These are phyloP conservation scores for Cryptomyrus ogoouensis DNA, from an alignment of 2,113 vertebrate species.

Conservation along the genomic window DNA sequence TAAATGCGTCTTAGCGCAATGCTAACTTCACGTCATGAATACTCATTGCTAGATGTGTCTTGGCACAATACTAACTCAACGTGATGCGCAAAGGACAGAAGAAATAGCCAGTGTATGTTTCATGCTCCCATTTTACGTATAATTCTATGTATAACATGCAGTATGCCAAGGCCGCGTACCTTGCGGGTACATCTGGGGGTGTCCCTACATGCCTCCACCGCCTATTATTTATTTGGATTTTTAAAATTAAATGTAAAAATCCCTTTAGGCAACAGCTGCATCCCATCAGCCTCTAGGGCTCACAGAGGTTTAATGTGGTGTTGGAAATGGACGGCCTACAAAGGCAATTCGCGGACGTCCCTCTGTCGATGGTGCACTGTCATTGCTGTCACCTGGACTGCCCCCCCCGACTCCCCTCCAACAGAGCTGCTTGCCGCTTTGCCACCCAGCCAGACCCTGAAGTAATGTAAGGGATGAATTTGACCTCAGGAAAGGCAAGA, in stretches of 20 bases:
- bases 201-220: slow-evolving; percentile 42
- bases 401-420: slow-evolving; percentile 60
- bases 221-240: slow-evolving; percentile 38
- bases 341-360: slow-evolving; percentile 59
- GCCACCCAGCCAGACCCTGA: slow-evolving; percentile 68
- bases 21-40: background rate
- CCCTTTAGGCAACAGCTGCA: slow-evolving; percentile 84
- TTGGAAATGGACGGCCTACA: slow-evolving; percentile 68
- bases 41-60: background rate
- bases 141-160: background rate
- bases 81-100: background rate
- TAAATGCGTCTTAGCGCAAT: background rate
- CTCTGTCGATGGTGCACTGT: slow-evolving; percentile 55
- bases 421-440: slow-evolving; percentile 62
- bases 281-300: slow-evolving; percentile 67
- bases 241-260: background rate
- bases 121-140: background rate
- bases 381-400: slow-evolving; percentile 77
- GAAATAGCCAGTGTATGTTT: background rate
- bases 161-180: background rate
- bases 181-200: background rate
- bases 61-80: background rate
- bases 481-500: slow-evolving; percentile 67
- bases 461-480: slow-evolving; percentile 79
- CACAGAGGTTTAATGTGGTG: slow-evolving; percentile 71